A percentile compares a stretch with the other conserved stretches of the same genome.
These are phyloP conservation scores for Epinephelus awoara DNA, from an alignment of 2,797 vertebrate genomes.

Conservation along the genomic window DNA sequence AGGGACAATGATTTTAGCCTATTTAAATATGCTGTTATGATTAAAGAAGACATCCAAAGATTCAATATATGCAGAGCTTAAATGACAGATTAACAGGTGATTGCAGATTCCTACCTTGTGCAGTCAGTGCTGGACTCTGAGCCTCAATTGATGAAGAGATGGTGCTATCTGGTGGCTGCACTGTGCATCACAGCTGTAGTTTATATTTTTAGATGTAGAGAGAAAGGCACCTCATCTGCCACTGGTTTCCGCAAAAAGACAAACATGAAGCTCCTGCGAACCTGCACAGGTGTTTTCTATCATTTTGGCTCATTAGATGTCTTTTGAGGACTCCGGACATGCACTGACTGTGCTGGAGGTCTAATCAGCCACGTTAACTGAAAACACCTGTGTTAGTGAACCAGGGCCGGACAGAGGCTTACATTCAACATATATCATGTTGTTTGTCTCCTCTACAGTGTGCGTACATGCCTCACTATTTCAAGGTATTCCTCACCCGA, in stretches of 20 bases:
- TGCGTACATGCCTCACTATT: neutral
- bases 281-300: neutral
- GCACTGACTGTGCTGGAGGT: neutral
- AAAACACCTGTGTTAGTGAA: neutral
- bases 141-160: constrained; percentile 21
- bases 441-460: neutral
- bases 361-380: constrained; percentile 9
- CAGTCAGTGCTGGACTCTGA: neutral
- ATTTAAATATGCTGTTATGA: neutral
- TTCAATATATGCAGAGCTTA: neutral
- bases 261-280: neutral
- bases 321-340: neutral
- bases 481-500: neutral
- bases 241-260: neutral
- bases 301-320: neutral
- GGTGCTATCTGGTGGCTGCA: constrained; percentile 70
- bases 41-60: neutral
- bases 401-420: neutral
- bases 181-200: constrained; percentile 35
- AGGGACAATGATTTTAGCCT: neutral
- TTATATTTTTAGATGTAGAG: too few relatives aligned
- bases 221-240: neutral
- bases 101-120: neutral
- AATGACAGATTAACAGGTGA: constrained; percentile 4
- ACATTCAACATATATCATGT: neutral